phyloP scores from a whole-genome alignment of 2,797 vertebrate species.

The Alfaro cultratus region DNA sequence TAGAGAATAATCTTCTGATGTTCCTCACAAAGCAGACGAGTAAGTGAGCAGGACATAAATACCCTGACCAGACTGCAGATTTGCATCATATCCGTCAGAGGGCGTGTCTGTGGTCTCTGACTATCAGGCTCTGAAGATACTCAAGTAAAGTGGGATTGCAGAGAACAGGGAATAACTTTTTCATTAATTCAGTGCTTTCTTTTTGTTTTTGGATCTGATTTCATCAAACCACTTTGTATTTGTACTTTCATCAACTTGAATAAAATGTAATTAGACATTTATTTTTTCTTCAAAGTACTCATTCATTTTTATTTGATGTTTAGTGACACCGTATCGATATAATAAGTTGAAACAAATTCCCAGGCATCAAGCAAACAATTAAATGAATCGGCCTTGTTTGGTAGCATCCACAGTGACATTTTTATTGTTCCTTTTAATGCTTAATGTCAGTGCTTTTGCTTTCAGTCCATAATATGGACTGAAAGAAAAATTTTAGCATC shows the following conservation, averaged over 20 bases:
- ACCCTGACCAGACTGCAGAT: background rate
- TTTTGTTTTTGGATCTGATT: background rate
- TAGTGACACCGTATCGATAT: background rate
- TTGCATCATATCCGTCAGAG: background rate
- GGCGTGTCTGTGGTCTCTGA: background rate
- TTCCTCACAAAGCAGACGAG: constrained; percentile 5
- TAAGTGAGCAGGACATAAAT: constrained; percentile 24
- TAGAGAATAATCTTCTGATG: constrained; percentile 30
- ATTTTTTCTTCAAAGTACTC: background rate
- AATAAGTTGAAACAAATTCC: background rate
- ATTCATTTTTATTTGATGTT: background rate
- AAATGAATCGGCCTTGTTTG: background rate
- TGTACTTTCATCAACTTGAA: background rate
- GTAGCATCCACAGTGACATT: background rate
- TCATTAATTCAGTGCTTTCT: background rate
- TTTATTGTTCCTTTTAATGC: background rate
- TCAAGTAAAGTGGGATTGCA: background rate
- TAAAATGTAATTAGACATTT: background rate
- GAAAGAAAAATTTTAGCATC: too few relatives aligned
- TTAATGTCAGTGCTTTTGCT: background rate
- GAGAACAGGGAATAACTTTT: background rate
- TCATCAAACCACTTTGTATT: background rate
- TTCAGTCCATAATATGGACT: background rate
- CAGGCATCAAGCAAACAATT: background rate
- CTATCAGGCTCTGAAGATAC: background rate